These are phyloP conservation scores for Eutolmus rufibarbis DNA, from an alignment of 2,888 invertebrate species.

Conservation along the genomic window DNA sequence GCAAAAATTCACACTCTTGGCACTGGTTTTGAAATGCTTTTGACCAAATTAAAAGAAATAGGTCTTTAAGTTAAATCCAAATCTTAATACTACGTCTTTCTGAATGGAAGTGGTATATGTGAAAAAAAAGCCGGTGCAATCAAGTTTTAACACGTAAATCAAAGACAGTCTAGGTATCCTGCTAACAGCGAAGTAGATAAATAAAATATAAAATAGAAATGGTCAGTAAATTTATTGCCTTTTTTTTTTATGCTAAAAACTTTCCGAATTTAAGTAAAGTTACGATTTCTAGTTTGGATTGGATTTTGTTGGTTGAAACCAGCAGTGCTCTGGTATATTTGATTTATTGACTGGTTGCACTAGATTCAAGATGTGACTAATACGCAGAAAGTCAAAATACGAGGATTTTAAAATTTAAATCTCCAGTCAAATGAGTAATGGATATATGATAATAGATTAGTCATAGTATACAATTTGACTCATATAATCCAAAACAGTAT, in stretches of 20 bases:
- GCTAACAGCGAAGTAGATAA: not conserved
- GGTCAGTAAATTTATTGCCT: not conserved
- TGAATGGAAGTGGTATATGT: not conserved
- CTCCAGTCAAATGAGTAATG: not conserved
- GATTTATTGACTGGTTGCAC: not conserved
- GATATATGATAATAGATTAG: no score
- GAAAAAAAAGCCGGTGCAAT: not conserved
- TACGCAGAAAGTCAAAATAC: not conserved
- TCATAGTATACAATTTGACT: no score
- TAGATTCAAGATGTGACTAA: not conserved
- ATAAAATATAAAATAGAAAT: not conserved
- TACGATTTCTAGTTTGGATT: not conserved
- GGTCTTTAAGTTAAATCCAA: not conserved
- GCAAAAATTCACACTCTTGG: not conserved
- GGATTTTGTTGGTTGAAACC: not conserved
- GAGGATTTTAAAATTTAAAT: not conserved
- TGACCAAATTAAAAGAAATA: not conserved
- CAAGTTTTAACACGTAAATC: not conserved
- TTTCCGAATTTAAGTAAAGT: not conserved
- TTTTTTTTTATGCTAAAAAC: not conserved
- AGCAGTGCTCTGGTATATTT: not conserved
- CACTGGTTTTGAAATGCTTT: not conserved
- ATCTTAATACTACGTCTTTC: not conserved
- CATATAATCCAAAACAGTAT: no score
- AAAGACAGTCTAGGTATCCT: not conserved